A percentile compares a stretch with the other conserved stretches of the same genome.
Evolutionary conservation across 2,113 vertebrate genomes (phyloP).

Genomic region (Neopipo cinnamomea): DNA sequence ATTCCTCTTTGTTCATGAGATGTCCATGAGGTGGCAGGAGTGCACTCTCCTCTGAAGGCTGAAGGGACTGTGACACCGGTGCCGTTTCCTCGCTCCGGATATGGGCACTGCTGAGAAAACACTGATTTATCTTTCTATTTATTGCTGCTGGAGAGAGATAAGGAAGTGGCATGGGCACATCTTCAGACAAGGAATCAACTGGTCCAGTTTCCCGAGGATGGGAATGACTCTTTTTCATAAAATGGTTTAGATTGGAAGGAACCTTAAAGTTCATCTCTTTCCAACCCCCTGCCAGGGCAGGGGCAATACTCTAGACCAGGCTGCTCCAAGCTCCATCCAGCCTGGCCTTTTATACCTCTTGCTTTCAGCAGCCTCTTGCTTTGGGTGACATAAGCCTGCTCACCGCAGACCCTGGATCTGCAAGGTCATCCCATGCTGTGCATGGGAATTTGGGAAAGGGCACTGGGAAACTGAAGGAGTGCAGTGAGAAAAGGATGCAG

Average conservation of each 20-base stretch:
- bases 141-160: neutral
- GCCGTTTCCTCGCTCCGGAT: neutral
- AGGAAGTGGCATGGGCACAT: neutral
- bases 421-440: fast-evolving
- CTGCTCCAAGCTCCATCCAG: neutral
- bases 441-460: neutral
- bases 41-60: neutral
- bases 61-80: fast-evolving
- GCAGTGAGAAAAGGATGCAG: neutral
- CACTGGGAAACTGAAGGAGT: neutral
- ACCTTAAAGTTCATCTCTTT: fast-evolving
- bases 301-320: neutral
- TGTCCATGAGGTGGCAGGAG: conserved; percentile 74
- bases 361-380: neutral
- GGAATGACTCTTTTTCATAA: neutral
- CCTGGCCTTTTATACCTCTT: neutral
- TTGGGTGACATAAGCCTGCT: neutral
- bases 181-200: neutral
- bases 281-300: neutral
- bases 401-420: neutral
- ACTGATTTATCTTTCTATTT: neutral
- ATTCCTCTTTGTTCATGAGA: conserved; percentile 28
- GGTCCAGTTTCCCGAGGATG: neutral
- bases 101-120: neutral
- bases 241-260: neutral